Base-by-base conservation (phyloP, 2,888 invertebrate species). In the Scaptomyza polygonia region DNA sequence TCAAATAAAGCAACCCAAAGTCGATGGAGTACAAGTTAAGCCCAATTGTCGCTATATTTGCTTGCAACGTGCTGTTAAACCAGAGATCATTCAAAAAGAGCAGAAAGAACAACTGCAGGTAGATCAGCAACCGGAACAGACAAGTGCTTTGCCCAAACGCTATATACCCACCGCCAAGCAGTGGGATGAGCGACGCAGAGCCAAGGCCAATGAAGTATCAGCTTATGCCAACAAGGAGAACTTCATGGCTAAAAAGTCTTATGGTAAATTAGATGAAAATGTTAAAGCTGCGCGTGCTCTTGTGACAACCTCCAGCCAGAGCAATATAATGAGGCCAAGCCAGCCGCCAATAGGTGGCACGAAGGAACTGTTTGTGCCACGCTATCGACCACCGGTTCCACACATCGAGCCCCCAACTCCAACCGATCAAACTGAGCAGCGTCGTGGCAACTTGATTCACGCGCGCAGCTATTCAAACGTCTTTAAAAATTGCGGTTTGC, bases 111-210 rank as follows among this genome's bases (percentile, higher is more conserved):
- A 5, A 3, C 8, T 21, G 4, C 32, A 5, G 9, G 18, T 36
- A 2, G 2, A 47, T 1, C 18, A 49, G 8, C 7, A 16, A 16
- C 34, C n/a, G 2, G 5, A 30, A 4, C 7, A 8, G 16, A 40
- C 16, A 0, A 21, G 5, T n/a, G 21, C 5, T 6, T 21, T 18
- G 39, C 7, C 53, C 25, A 21, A 49, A 47, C 76, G 82, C 7
- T 83, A 81, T 25, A 83, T 83, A 36, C 82, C 82, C 49, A 83
- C 82, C 0, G 73, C 53, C 0, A 83, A 83, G 43, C 71, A 83
- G 30, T 83, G 82, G 82, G 87, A 86, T 36, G 85, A 86, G 4
- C 73, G 65, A 14, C 76, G 85, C 44, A 68, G 59, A 9, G 66
- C 67, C 51, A 76, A 64, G 34, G 71, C 61, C 6, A 27, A 11